Evolutionary conservation across 2,888 invertebrate species (phyloP), one percentile per base, ranked within the genome.

Genomic region (Argyresthia albistria): DNA sequence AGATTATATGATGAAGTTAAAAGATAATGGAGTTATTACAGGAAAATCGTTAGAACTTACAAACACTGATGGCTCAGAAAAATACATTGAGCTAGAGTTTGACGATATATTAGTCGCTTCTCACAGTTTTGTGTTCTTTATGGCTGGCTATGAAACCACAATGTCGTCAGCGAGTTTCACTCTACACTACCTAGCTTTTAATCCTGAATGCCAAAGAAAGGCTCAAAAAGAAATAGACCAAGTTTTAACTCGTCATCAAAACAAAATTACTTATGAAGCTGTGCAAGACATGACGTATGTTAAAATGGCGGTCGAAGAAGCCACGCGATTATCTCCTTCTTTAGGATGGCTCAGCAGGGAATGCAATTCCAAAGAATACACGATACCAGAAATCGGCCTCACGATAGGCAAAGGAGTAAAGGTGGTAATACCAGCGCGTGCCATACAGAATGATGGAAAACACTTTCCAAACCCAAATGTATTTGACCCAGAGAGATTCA

Each of bases 81-180:
- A 43, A 11, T 9, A 16, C 8, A 43, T 49, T 7, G 43, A 55
- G 3, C 35, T 56, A 14, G 54, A 54, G 46, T 16, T 59, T 0
- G 56, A 56, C 15, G 51, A 56, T n/a, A 37, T 54, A 4, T 43
- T 59, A 42, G 47, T 59, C 11, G 51, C 55, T 16, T 55, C 58
- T n/a, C 57, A 58, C 50, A 50, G 53, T 8, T 55, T 60, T 37
- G 50, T 59, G 9, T 60, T 59, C 39, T 59, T 59, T 39, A 55
- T 52, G 14, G 71, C 67, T 16, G 71, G 71, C 0, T 69, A 65
- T 51, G 69, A 69, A 55, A 67, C 69, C 1, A 69, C 69, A 0
- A 67, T 69, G 14, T 62, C 64, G 9, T 59, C 66, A 7, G 56
- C 67, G 14, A 64, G 64, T 52, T 66, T 62, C 42, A 57, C 60